Percentiles rank a stretch among this genome's conserved stretches.
Evolutionary conservation across 2,113 vertebrate species (phyloP).

Genomic region (Aegithalos caudatus): DNA sequence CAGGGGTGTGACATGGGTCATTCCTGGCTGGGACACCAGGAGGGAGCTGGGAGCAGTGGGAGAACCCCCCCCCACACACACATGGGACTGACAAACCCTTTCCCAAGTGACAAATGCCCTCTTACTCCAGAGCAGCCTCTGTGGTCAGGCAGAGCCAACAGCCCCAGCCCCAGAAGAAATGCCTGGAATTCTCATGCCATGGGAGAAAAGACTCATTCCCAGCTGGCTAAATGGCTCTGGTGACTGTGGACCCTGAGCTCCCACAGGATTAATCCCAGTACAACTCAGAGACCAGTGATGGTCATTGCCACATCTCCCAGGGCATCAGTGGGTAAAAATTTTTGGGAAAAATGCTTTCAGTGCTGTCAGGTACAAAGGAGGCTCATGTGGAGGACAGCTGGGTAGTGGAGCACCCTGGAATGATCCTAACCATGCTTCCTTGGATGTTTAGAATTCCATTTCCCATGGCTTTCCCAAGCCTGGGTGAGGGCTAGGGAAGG

Average conservation of each 20-base stretch:
- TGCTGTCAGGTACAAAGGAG: background rate
- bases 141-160: background rate
- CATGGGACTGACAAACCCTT: fast-evolving
- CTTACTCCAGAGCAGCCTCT: background rate
- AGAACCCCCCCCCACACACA: background rate
- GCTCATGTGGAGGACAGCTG: fast-evolving
- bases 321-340: background rate
- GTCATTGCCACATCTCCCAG: fast-evolving
- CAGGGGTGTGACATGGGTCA: fast-evolving
- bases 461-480: background rate
- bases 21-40: background rate
- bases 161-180: fast-evolving
- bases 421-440: background rate
- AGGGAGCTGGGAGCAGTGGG: background rate
- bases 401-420: background rate
- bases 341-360: background rate
- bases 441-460: background rate
- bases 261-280: fast-evolving
- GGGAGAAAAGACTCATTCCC: background rate
- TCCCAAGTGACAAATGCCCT: background rate
- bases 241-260: background rate
- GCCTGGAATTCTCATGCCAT: background rate
- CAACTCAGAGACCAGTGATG: fast-evolving
- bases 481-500: background rate
- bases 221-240: fast-evolving